These are phyloP conservation scores for Cichlasoma orientale DNA, from an alignment of 2,797 vertebrate genomes.

Conservation along the genomic window DNA sequence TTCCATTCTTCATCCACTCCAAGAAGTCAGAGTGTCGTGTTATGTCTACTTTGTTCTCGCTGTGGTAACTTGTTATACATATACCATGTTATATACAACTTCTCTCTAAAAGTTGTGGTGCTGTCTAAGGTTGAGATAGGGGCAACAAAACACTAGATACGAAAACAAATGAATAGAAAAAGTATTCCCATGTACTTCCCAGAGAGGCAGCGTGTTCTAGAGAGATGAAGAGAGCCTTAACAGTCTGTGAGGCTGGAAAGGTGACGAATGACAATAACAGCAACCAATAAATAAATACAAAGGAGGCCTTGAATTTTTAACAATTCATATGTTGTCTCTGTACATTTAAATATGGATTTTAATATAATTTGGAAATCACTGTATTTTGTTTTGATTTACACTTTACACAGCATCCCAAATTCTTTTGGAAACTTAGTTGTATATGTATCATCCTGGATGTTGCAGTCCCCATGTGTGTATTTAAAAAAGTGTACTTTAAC, in stretches of 20 bases:
- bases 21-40: not conserved
- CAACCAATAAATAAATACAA: not conserved
- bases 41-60: not conserved
- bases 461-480: not conserved
- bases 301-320: not conserved
- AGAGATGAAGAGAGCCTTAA: no score
- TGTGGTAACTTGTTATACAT: slow-evolving; percentile 1
- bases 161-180: not conserved
- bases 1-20: not conserved
- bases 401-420: not conserved
- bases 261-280: not conserved
- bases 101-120: no score
- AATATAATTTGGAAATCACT: not conserved
- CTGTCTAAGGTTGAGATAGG: not conserved
- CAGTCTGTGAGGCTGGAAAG: not conserved
- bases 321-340: not conserved
- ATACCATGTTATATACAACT: not conserved
- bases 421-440: not conserved
- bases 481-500: not conserved
- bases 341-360: not conserved
- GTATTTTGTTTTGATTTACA: not conserved
- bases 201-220: no score
- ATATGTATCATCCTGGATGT: not conserved
- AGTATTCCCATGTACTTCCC: no score
- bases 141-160: not conserved